phyloP scores from a whole-genome alignment of 2,113 vertebrate genomes.

The Paralichthys olivaceus region DNA sequence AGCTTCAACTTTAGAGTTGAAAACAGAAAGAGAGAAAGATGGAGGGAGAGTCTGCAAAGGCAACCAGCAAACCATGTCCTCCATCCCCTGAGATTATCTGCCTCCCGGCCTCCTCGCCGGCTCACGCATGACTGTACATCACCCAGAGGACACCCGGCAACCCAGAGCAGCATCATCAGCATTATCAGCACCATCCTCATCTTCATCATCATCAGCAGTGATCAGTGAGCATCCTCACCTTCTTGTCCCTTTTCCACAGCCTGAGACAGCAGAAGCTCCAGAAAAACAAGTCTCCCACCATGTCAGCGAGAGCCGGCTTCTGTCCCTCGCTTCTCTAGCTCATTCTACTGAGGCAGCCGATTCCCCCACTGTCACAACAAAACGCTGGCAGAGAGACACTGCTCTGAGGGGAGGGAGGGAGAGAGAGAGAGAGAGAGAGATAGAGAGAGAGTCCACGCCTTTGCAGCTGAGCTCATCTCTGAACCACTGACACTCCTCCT shows the following conservation, averaged over 20 bases:
- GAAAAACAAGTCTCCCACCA: slow-evolving; percentile 83
- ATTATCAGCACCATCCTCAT: slow-evolving; percentile 13
- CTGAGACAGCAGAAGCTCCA: slow-evolving; percentile 86
- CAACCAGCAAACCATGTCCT: neutral
- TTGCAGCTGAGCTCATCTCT: slow-evolving; percentile 81
- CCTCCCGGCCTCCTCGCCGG: slow-evolving; percentile 19
- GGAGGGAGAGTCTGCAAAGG: slow-evolving; percentile 6
- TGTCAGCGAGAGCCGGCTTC: slow-evolving; percentile 68
- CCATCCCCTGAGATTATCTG: slow-evolving; percentile 8
- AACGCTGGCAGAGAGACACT: slow-evolving; percentile 46
- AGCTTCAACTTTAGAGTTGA: slow-evolving; percentile 6
- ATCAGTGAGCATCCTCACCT: slow-evolving; percentile 74
- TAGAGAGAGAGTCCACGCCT: slow-evolving; percentile 67
- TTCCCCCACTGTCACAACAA: slow-evolving; percentile 58
- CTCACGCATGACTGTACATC: slow-evolving; percentile 17
- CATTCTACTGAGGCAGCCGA: slow-evolving; percentile 70
- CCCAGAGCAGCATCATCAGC: slow-evolving; percentile 21
- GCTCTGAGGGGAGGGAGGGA: slow-evolving; percentile 31
- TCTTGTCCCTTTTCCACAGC: slow-evolving; percentile 83
- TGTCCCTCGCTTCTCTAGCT: slow-evolving; percentile 52
- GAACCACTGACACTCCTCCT: slow-evolving; percentile 71
- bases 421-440: slow-evolving; percentile 4
- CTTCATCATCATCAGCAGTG: neutral
- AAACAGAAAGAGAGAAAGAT: neutral
- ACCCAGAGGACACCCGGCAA: slow-evolving; percentile 7